Evolutionary conservation across 2,888 invertebrate genomes (phyloP).

Genomic region (Tachina lurida): DNA sequence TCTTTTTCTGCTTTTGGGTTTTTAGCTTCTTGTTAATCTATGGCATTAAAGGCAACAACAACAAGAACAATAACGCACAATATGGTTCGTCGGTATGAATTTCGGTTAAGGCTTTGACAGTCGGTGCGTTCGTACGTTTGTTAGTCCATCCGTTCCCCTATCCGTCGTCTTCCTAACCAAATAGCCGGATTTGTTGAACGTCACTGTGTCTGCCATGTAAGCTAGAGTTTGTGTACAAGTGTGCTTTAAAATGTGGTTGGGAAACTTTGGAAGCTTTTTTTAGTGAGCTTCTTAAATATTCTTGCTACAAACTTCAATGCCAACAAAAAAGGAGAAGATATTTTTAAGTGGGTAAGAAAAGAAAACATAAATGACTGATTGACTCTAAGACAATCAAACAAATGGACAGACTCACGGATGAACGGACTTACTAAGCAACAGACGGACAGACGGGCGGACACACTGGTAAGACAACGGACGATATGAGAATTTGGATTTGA

Average conservation of each 20-base stretch:
- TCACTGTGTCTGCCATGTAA: conserved; percentile 77
- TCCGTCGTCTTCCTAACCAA: conserved; percentile 42
- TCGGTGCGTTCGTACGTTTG: background rate
- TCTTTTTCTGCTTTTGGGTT: conserved; percentile 72
- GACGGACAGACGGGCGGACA: conserved; percentile 48
- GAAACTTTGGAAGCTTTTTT: conserved; percentile 45
- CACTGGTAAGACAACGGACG: conserved; percentile 37
- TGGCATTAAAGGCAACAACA: conserved; percentile 18
- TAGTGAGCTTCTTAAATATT: background rate
- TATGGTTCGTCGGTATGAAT: conserved; percentile 49
- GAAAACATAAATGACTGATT: conserved; percentile 66
- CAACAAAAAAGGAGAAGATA: conserved; percentile 14
- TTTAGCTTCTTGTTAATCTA: conserved; percentile 77
- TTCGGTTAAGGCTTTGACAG: conserved; percentile 23
- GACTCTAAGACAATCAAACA: conserved; percentile 67
- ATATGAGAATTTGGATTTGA: conserved; percentile 39
- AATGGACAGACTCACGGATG: conserved; percentile 35
- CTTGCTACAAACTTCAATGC: conserved; percentile 18
- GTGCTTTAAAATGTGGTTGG: conserved; percentile 27
- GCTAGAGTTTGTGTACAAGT: conserved; percentile 21
- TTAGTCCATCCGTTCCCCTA: background rate
- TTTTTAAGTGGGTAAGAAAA: conserved; percentile 39
- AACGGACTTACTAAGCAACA: conserved; percentile 43
- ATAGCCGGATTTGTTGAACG: conserved; percentile 73
- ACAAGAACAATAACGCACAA: conserved; percentile 21